Evolutionary conservation across 92 coral and sea anemone genomes (phyloP).

Genomic region (Zoanthus gigantus): DNA sequence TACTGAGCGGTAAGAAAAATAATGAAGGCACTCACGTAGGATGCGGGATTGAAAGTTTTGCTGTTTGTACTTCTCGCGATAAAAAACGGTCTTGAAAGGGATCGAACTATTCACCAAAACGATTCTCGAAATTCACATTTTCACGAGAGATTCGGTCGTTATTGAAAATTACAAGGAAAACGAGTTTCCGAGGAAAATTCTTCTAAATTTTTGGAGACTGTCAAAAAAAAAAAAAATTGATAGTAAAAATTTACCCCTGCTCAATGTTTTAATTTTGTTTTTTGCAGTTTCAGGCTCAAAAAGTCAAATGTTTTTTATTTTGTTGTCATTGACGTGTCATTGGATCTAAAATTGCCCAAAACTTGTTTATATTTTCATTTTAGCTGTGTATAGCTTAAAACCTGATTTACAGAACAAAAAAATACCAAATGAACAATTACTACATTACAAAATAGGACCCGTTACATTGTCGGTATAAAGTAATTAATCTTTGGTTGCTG

Average conservation of each 20-base stretch:
- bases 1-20: neutral
- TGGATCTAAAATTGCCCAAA: neutral
- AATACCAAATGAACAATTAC: neutral
- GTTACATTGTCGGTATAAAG: neutral
- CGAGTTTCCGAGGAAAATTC: neutral
- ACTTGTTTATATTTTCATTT: neutral
- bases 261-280: no score
- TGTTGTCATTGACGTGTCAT: neutral
- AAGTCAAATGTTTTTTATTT: neutral
- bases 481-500: neutral
- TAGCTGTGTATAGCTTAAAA: neutral
- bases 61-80: neutral
- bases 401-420: neutral
- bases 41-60: neutral
- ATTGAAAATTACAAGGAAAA: no score
- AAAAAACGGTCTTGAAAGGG: neutral
- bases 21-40: conserved; percentile 3
- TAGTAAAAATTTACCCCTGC: no score
- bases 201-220: conserved; percentile 1
- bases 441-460: neutral
- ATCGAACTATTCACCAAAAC: neutral
- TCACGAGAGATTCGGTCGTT: neutral
- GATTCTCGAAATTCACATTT: neutral
- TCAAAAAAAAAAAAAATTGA: no score
- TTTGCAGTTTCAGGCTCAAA: no score